Percentiles rank a stretch among this genome's conserved stretches.
phyloP scores from a whole-genome alignment of 30 jellyfish, hydroid and myxozoan genomes.

The Cassiopea xamachana region DNA sequence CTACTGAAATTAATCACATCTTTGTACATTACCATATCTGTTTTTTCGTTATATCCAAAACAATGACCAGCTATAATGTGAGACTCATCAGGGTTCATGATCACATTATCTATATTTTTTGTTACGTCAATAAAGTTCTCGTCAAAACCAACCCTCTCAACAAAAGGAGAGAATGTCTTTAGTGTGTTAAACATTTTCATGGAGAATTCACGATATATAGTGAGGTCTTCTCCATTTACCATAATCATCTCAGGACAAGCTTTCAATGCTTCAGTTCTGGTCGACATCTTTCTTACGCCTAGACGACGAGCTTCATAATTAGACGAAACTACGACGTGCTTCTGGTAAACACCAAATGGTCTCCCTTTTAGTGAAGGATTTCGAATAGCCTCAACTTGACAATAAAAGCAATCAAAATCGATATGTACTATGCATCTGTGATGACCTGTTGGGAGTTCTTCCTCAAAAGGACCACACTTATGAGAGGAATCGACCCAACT shows the following conservation, averaged over 20 bases:
- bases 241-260: slow-evolving; percentile 75
- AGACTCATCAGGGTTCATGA: background rate
- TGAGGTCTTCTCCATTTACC: slow-evolving; percentile 82
- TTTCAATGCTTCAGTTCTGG: slow-evolving; percentile 66
- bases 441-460: slow-evolving; percentile 9
- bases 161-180: slow-evolving; percentile 41
- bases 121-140: slow-evolving; percentile 84
- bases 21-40: slow-evolving; percentile 43
- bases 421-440: slow-evolving; percentile 70
- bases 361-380: slow-evolving; percentile 58
- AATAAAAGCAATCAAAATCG: slow-evolving; percentile 85
- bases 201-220: slow-evolving; percentile 67
- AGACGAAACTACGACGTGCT: slow-evolving; percentile 72
- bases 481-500: too few relatives aligned
- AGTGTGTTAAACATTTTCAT: slow-evolving; percentile 42
- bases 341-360: slow-evolving; percentile 81
- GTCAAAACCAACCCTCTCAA: slow-evolving; percentile 83
- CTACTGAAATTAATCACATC: too few relatives aligned
- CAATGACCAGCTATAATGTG: slow-evolving; percentile 54
- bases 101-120: slow-evolving; percentile 25
- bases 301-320: slow-evolving; percentile 76
- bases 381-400: slow-evolving; percentile 82
- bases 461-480: background rate
- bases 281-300: slow-evolving; percentile 72
- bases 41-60: slow-evolving; percentile 36